Evolutionary conservation across 2,888 invertebrate genomes (phyloP), one percentile per base, ranked within the genome.

Genomic region (Steinernema carpocapsae): DNA sequence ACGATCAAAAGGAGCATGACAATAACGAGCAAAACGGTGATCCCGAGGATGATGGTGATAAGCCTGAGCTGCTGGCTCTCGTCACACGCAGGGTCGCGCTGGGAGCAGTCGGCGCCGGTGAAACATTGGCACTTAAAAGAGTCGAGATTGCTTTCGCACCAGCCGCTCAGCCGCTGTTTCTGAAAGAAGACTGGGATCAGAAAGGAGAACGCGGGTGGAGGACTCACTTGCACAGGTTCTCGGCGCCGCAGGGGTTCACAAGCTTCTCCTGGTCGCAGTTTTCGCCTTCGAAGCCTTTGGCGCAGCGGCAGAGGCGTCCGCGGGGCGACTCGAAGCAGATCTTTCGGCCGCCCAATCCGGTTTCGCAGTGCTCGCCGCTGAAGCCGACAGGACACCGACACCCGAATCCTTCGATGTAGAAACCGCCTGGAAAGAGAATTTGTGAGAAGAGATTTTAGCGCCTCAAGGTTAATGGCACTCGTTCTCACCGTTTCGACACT

Each of bases 341-440:
- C 56, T 56, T 56, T 26, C 22, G 14, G 6, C 10, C 12, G 12
- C 12, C 19, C 14, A 19, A 10, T 6, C 19, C n/a, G 22, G 72
- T 14, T 32, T 73, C 74, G 70, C 74, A 73, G 46, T 14, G 22
- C 22, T 29, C 70, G n/a, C 74, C 74, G 17, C 32, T 37, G 32
- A 70, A 73, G 22, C 71, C 74, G 70, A 12, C 14, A 7, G 64
- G 64, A 22, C 74, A 73, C 12, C 37, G 74, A 22, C 74, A 73
- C 1, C 70, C 42, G 29, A 26, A 19, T 1, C 43, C 51, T 42
- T 73, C 71, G 1, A 43, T n/a, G 43, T 43, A 43, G 14, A 42
- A 17, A 0, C 74, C 74, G n/a, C 70, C 74, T 73, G 71, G 72
- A 72, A 72, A 19, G 24, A 7, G 14, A 19, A 19, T 56, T n/a